phyloP scores from a whole-genome alignment of 2,797 vertebrate genomes.

The Hoplostethus mediterraneus region DNA sequence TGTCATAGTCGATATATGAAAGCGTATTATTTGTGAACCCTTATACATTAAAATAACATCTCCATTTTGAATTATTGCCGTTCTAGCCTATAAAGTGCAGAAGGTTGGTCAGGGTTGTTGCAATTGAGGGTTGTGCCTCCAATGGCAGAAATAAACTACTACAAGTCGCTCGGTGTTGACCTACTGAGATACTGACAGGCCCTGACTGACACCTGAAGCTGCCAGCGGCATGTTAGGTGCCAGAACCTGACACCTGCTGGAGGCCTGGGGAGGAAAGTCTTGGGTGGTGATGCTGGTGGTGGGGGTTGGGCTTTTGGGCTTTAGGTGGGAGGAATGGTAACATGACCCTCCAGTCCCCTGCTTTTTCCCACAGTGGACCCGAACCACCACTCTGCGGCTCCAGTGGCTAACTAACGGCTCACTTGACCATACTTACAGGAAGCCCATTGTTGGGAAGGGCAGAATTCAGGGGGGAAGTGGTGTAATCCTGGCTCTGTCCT shows the following conservation, averaged over 20 bases:
- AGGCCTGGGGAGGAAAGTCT: constrained; percentile 60
- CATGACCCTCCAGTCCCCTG: constrained; percentile 78
- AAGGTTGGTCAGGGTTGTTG: constrained; percentile 2
- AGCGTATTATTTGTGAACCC: constrained; percentile 3
- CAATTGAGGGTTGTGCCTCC: constrained; percentile 30
- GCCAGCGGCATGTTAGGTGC: constrained; percentile 71
- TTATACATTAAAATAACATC: background rate
- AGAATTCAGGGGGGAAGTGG: constrained; percentile 83
- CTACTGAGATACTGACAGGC: constrained; percentile 55
- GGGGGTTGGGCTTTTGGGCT: constrained; percentile 46
- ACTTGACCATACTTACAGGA: constrained; percentile 86
- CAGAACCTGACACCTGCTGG: constrained; percentile 77
- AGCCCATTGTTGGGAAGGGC: constrained; percentile 83
- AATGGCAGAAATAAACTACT: constrained; percentile 43
- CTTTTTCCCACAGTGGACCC: constrained; percentile 87
- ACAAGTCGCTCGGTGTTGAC: constrained; percentile 54
- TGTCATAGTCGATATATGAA: background rate
- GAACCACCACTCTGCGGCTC: constrained; percentile 80
- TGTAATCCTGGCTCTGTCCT: constrained; percentile 90
- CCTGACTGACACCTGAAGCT: constrained; percentile 71
- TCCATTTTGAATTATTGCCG: background rate
- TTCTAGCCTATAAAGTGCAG: background rate
- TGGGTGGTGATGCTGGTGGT: constrained; percentile 63
- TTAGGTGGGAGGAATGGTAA: constrained; percentile 78
- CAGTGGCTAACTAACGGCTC: constrained; percentile 84